Base-by-base conservation (phyloP, 2,113 vertebrate genomes). In the Xyrauchen texanus region DNA sequence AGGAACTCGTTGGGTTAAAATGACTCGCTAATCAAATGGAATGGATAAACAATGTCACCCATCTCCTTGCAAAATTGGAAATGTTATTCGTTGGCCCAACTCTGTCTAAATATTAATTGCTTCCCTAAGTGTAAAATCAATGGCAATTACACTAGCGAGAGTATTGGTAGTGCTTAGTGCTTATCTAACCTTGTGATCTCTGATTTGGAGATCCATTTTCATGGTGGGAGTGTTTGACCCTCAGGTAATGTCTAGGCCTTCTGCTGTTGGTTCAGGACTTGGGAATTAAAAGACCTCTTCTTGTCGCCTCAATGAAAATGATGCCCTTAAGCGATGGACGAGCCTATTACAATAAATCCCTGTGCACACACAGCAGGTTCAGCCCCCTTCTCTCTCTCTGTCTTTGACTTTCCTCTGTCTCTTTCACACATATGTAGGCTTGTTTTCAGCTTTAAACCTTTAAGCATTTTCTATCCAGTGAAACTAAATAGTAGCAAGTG, bases 101-200 rank as follows among this genome's bases (percentile, higher is more conserved):
- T 86, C 63, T 58, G 68, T 80, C 79, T 80, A 81, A 68, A 88
- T 90, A 90, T 90, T 89, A 90, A 88, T 89, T 87, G 86, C 78
- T 83, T 84, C 68, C 86, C 88, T 82, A 85, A 85, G 85, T 86
- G 78, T 87, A 89, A 88, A 91, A 91, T 91, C 89, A 86, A 91
- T 91, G 81, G 86, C 89, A 85, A 87, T 92, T 91, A 88, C 81
- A 67, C 66, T 6, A 51, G 58, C 68, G 10, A 0, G 9, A 83
- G 79, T 82, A 81, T 82, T 82, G 83, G 81, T 79, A 78, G 78
- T 68, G 77, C 67, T 47, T 61, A 85, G 85, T 71, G 71, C 81
- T 88, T 85, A 87, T 88, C 84, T 86, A 82, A 85, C 80, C 73
- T 81, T 77, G 68, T 58, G 74, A 86, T 86, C 81, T 83, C 76